These are phyloP conservation scores for Limenitis camilla DNA, from an alignment of 2,888 invertebrate species.

Conservation along the genomic window DNA sequence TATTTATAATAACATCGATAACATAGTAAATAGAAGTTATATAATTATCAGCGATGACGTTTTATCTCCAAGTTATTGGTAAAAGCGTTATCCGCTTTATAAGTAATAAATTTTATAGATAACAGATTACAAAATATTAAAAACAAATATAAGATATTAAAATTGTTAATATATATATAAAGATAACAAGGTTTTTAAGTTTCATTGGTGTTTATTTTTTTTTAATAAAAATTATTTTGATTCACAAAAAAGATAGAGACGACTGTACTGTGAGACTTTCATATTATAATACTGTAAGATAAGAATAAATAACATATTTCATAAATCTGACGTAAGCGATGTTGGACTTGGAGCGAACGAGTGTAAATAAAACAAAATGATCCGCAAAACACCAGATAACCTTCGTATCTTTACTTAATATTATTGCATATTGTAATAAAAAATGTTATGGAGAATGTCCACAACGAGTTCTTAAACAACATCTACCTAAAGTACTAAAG, in stretches of 20 bases:
- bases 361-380: slow-evolving; percentile 8
- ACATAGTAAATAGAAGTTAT: neutral
- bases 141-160: no score
- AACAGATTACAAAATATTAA: neutral
- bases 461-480: no score
- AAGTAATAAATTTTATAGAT: neutral
- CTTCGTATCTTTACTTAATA: slow-evolving; percentile 10
- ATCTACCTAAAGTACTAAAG: no score
- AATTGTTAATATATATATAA: no score
- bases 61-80: neutral
- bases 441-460: no score
- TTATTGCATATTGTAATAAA: no score
- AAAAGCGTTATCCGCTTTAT: neutral
- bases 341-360: neutral
- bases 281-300: no score
- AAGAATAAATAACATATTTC: slow-evolving; percentile 2
- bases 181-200: no score
- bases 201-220: no score
- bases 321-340: neutral
- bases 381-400: slow-evolving; percentile 7
- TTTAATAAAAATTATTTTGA: no score
- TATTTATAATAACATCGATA: neutral
- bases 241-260: no score
- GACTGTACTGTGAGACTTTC: no score
- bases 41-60: neutral